Base-by-base conservation (phyloP, 2,888 invertebrate species). In the Parnassius glacialis region DNA sequence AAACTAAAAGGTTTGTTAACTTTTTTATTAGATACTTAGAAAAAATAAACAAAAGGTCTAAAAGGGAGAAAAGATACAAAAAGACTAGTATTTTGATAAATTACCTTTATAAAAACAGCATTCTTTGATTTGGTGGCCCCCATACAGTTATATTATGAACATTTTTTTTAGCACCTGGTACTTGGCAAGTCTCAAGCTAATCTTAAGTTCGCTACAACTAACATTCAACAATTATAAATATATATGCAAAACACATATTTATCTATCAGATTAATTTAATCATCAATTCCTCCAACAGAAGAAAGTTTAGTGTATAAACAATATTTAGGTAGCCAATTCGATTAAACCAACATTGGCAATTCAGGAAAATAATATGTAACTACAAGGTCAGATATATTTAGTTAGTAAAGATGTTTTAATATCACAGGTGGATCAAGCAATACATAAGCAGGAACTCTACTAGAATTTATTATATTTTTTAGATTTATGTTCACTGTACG, bases 391-490 rank as follows among this genome's bases (percentile, higher is more conserved):
- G 52, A 34, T 50, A 85, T 76, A 78, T 75, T 81, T 70, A 77
- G 70, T 75, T 81, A 76, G 68, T 70, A 64, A 67, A 71, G 68
- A 81, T 80, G 81, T 79, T 75, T 78, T 82, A 82, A 77, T 91
- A 91, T 90, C 90, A 90, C 90, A 91, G 89, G 87, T 84, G 78
- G 80, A 83, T 83, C 72, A 88, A 90, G 88, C 89, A 80, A 85
- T 84, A 74, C 80, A 87, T 85, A 88, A 85, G 85, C 90, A 90
- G 89, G 90, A 90, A 86, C 86, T 86, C 85, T 88, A 89, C 72
- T 65, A 75, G 74, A 69, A 76, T 74, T 74, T 77, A 70, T 73
- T 58, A 68, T 72, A 10, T 52, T 20, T 12, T 34, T 34, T 7
- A 34, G 34, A 34, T 34, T 34, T 7, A 34, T 45, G 75, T 78